Evolutionary conservation across 1,140 invertebrate genomes (phyloP), one percentile per base, ranked within the genome.

Genomic region (Physella acuta): DNA sequence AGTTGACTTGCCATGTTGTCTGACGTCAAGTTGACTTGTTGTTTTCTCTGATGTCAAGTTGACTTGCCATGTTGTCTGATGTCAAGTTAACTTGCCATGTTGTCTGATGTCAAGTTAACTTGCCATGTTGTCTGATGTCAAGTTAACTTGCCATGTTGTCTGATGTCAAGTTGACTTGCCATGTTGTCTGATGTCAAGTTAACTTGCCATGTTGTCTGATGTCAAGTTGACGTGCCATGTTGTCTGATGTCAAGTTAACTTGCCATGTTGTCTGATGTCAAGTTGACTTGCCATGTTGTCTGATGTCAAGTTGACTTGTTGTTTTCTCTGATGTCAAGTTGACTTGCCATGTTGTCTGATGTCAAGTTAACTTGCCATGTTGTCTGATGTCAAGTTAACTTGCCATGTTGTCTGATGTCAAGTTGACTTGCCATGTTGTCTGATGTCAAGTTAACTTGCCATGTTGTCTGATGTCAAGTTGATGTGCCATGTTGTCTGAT

Each of bases 1-100:
- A n/a, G n/a, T n/a, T n/a, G n/a, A n/a, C n/a, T n/a, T n/a, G n/a
- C n/a, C n/a, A n/a, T n/a, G n/a, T n/a, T n/a, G 17, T 14, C 24
- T 24, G 5, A 49, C n/a, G n/a, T 31, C 28, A 37, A 49, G 0
- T 51, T 30, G 31, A 44, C 14, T 33, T 28, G 36, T 17, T 26
- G 4, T 36, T 61, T n/a, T 33, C 2, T 76, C 49, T 73, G 17
- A n/a, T 68, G 58, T 26, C n/a, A n/a, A n/a, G n/a, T n/a, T n/a
- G n/a, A n/a, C n/a, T n/a, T n/a, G n/a, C n/a, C n/a, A n/a, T n/a
- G n/a, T n/a, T n/a, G 17, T 14, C 24, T 24, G 5, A 49, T 24
- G n/a, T 31, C 28, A 37, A 49, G 0, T 51, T 30, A 51, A 44
- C 14, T 33, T 28, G 36, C 8, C 24, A 5, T 36, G 52, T n/a